A percentile compares a stretch with the other conserved stretches of the same genome.
Conservation (phyloP, 1,140 invertebrate genomes). For the Diorhabda sublineata region DNA sequence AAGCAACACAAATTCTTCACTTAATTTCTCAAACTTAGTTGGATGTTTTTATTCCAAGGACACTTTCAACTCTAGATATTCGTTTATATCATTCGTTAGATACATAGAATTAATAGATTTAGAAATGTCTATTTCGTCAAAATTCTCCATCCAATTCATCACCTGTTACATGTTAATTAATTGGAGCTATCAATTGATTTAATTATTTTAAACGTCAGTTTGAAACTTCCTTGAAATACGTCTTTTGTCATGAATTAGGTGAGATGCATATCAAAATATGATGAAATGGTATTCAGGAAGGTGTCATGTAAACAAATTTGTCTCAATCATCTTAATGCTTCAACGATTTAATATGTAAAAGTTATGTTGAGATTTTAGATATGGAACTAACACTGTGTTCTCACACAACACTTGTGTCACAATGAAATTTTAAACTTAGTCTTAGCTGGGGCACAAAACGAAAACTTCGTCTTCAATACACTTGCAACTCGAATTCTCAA, state of each 20-base stretch:
- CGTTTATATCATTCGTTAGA: too few species aligned
- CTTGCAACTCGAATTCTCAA: too few species aligned
- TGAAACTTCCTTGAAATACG: not conserved
- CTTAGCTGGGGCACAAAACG: not conserved
- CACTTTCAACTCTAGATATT: too few species aligned
- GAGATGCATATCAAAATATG: not conserved
- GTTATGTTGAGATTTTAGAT: not conserved
- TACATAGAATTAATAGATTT: too few species aligned
- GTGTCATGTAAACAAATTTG: not conserved
- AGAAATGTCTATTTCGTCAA: too few species aligned
- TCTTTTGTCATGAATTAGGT: not conserved
- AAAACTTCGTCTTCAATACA: too few species aligned
- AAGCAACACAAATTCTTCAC: too few species aligned
- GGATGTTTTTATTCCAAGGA: too few species aligned
- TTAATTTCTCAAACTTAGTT: too few species aligned
- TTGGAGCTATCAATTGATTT: too few species aligned
- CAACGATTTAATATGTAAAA: not conserved
- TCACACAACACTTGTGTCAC: not conserved
- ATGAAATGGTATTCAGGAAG: not conserved
- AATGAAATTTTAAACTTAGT: not conserved
- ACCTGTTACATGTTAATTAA: too few species aligned
- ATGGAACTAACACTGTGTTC: not conserved
- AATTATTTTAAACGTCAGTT: constrained; percentile 5
- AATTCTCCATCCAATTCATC: too few species aligned
- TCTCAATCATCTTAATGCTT: constrained; percentile 1